Conservation (phyloP, 2,888 invertebrate genomes). For the Tubiluchus corallicola region DNA sequence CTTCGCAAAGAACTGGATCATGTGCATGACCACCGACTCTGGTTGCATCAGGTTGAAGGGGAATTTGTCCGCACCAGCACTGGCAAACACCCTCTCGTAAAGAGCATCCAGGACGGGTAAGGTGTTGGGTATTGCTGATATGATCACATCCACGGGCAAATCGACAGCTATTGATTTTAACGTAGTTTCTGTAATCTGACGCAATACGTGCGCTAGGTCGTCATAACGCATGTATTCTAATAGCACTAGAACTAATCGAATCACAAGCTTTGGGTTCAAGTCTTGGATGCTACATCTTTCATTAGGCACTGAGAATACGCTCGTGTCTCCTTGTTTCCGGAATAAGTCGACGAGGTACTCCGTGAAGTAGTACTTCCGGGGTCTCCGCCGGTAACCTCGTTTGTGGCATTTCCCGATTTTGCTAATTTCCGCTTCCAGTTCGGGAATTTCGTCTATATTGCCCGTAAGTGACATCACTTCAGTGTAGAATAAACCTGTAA, state of each 20-base stretch:
- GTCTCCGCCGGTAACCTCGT: no score
- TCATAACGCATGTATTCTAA: slow-evolving; percentile 71
- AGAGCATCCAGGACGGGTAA: slow-evolving; percentile 68
- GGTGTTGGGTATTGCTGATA: slow-evolving; percentile 75
- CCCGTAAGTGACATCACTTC: no score
- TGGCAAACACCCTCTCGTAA: slow-evolving; percentile 36
- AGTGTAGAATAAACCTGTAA: no score
- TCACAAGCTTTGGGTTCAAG: slow-evolving; percentile 34
- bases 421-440: no score
- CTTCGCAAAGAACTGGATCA: slow-evolving; percentile 52
- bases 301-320: no score
- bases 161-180: slow-evolving; percentile 46
- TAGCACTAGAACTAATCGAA: slow-evolving; percentile 45
- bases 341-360: no score
- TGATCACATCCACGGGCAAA: slow-evolving; percentile 62
- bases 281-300: no score
- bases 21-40: slow-evolving; percentile 64
- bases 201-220: slow-evolving; percentile 70
- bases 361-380: no score
- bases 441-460: no score
- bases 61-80: slow-evolving; percentile 26
- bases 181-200: slow-evolving; percentile 56
- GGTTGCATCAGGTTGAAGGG: slow-evolving; percentile 35
- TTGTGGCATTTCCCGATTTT: no score
- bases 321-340: no score